Evolutionary conservation across 2,113 vertebrate species (phyloP), one percentile per base, ranked within the genome.

Genomic region (Nanorana parkeri): DNA sequence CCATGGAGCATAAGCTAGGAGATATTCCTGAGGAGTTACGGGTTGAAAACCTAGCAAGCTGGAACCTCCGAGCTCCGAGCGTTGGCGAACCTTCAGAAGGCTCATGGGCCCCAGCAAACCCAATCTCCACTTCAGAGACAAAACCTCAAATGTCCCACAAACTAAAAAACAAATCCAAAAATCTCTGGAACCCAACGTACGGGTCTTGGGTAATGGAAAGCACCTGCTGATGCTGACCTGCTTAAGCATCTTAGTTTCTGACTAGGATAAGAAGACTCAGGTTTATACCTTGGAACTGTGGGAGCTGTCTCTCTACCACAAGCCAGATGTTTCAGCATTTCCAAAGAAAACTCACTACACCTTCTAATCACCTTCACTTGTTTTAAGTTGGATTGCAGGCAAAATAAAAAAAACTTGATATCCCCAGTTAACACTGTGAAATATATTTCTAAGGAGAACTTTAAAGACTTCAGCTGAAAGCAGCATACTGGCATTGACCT

Each of bases 101-200:
- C 8, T 29, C 84, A 0, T 88, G 90, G 88, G 78, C 88, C 13
- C 87, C 80, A 84, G 75, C 88, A 89, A 84, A 86, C 64, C 88
- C 91, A 76, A 72, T 47, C 86, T 92, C 89, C 87, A 93, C 84
- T 66, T 1, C 89, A 84, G 90, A 93, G 81, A 90, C 91, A 81
- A 90, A 86, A 81, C 92, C 91, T 88, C 92, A 69, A 86, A 88
- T 69, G 81, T 86, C 86, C 17, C 95, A 96, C 86, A 95, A 88
- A 91, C 86, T 95, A 81, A 96, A 95, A 87, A 97, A 97, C 88
- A 95, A 97, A 90, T 95, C 94, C 0, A 96, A 96, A 90, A 96
- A 96, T 77, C 91, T 97, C 83, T 99, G 95, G 96, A 96, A 98
- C 89, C 96, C 95, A 66, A 97, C 96, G 0, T 98, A 95, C 0